Conservation (phyloP, 2,888 invertebrate species). For the Drosophila mettleri region DNA sequence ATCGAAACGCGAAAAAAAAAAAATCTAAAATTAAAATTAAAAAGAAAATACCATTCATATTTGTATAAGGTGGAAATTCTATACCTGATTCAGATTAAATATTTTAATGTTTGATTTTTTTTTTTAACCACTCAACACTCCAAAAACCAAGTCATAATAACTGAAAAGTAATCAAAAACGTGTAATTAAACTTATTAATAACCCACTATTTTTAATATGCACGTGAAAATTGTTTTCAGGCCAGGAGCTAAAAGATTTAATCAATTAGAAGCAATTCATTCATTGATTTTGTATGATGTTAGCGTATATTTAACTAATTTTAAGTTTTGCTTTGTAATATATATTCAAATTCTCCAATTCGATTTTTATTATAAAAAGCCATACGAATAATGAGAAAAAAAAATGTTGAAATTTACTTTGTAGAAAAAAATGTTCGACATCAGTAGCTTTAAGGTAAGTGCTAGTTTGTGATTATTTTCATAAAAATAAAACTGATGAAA, state of each 20-base stretch:
- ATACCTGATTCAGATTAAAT: constrained; percentile 57
- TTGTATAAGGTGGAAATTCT: constrained; percentile 48
- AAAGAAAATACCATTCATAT: constrained; percentile 31
- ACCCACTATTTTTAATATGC: constrained; percentile 37
- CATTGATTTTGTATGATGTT: constrained; percentile 45
- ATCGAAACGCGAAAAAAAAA: constrained; percentile 41
- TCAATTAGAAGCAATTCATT: constrained; percentile 33
- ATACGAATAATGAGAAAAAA: constrained; percentile 4
- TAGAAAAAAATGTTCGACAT: constrained; percentile 34
- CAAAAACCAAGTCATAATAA: constrained; percentile 22
- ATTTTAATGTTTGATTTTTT: constrained; percentile 27
- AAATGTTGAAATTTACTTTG: constrained; percentile 11
- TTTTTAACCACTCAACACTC: constrained; percentile 36
- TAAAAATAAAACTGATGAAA: constrained; percentile 54
- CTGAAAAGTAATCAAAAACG: constrained; percentile 12
- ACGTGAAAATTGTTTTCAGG: constrained; percentile 30
- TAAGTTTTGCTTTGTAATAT: constrained; percentile 63
- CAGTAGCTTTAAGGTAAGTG: constrained; percentile 38
- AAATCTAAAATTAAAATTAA: constrained; percentile 38
- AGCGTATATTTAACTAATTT: constrained; percentile 68
- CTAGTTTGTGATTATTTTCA: constrained; percentile 67
- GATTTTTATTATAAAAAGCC: constrained; percentile 19
- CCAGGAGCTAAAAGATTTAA: constrained; percentile 30
- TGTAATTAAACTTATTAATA: constrained; percentile 37
- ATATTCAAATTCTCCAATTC: constrained; percentile 44